Conservation (phyloP, 1,140 invertebrate genomes). For the Platyscapa corneri region DNA sequence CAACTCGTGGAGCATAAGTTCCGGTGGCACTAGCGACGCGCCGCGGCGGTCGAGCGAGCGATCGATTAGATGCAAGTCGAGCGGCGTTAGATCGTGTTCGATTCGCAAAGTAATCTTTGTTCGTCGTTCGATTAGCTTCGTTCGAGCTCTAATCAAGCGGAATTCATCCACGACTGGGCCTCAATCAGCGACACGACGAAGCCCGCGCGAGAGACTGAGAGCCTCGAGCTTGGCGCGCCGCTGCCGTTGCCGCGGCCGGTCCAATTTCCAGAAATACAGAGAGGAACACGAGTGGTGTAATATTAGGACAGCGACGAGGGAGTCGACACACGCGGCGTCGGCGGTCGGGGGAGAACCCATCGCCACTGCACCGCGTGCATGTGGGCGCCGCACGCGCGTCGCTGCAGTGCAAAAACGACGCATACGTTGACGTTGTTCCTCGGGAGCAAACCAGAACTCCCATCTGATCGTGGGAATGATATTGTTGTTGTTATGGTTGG, state of each 20-base stretch:
- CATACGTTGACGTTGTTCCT: no score
- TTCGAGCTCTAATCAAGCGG: not conserved
- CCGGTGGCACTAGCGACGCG: not conserved
- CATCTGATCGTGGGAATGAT: not conserved
- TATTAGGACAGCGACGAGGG: constrained; percentile 59
- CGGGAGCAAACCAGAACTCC: no score
- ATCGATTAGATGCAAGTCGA: not conserved
- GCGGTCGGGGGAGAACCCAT: constrained; percentile 33
- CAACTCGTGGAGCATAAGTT: not conserved
- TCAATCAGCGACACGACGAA: constrained; percentile 32
- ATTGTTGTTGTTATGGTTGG: not conserved
- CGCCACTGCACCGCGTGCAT: constrained; percentile 11
- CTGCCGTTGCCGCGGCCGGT: constrained; percentile 8
- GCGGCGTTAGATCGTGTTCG: not conserved
- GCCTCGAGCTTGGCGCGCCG: not conserved
- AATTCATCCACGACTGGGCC: not conserved
- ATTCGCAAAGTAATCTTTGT: not conserved
- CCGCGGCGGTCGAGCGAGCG: not conserved
- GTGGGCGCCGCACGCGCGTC: not conserved
- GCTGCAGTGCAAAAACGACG: not conserved
- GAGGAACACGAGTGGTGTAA: constrained; percentile 50
- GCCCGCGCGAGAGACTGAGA: constrained; percentile 47
- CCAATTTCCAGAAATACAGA: constrained; percentile 53
- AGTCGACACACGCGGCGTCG: constrained; percentile 49
- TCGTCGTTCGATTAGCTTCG: not conserved